These are phyloP conservation scores for Equus quagga DNA, from an alignment of 2,113 vertebrate genomes.

Conservation along the genomic window DNA sequence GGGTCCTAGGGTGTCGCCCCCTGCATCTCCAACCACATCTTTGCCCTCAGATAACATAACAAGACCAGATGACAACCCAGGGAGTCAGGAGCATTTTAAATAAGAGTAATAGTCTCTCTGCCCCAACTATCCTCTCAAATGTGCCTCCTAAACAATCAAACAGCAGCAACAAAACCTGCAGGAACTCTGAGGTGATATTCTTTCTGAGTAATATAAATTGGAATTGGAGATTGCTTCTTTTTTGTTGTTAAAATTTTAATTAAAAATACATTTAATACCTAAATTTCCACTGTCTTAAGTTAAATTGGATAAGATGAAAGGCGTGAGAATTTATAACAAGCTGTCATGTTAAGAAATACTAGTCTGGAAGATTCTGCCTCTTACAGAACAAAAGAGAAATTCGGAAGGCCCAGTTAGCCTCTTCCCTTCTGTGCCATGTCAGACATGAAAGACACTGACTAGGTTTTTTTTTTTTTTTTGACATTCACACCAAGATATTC, in stretches of 20 bases:
- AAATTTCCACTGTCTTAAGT: not conserved
- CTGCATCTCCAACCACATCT: not conserved
- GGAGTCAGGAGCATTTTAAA: not conserved
- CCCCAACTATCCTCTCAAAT: not conserved
- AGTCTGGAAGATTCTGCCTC: conserved; percentile 13
- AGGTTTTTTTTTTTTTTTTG: not conserved
- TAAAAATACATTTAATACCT: not conserved
- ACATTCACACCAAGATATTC: not conserved
- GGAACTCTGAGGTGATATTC: not conserved
- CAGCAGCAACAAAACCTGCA: not conserved
- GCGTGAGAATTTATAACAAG: not conserved
- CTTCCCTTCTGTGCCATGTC: not conserved
- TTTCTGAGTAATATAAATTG: not conserved
- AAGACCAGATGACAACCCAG: not conserved
- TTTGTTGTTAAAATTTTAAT: conserved; percentile 4
- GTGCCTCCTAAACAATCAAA: not conserved
- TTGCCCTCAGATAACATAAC: not conserved
- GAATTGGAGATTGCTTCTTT: not conserved
- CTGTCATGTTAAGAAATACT: not conserved
- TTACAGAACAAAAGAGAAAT: conserved; percentile 11
- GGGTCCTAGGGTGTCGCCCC: no score
- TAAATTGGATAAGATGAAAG: not conserved
- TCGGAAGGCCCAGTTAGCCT: not conserved
- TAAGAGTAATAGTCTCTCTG: not conserved
- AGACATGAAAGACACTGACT: not conserved